Base-by-base conservation (phyloP, 1,140 invertebrate genomes). In the Drosophila truncata region DNA sequence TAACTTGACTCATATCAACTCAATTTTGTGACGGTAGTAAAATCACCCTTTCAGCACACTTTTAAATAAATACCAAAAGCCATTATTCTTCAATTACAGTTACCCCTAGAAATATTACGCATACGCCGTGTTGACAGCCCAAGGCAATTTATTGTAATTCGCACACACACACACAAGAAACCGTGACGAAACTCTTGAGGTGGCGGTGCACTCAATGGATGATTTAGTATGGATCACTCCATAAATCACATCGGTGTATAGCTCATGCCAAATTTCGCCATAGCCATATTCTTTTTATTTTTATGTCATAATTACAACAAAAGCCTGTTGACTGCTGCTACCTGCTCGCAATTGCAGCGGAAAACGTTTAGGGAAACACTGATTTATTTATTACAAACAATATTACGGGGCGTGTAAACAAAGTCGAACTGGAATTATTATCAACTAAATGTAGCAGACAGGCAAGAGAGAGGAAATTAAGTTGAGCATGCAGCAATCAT, bases 321-420 rank as follows among this genome's bases (percentile, higher is more conserved):
- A 72, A 58, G 50, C 69, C 65, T 11, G 69, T 71, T 72, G 52
- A 33, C 35, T n/a, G 25, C 20, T 3, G 66, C 65, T 39, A 59
- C 66, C 42, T 58, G 65, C 11, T n/a, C 31, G 39, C 33, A 25
- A 71, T 70, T 70, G 65, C 49, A 33, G 69, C 64, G 49, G 67
- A 59, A 69, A 71, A 57, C 65, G 67, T 80, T 83, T 83, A 71
- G 64, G 67, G 79, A 74, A 78, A 74, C 23, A 25, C 67, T 83
- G 84, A 88, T 88, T 87, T 81, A 88, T 88, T 80, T 83, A 78
- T 66, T 78, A 72, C 77, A 88, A 88, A 83, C 78, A 88, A 59
- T 73, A 84, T 81, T 81, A 73, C 44, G 25, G 37, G 33, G 58
- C 61, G 50, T 78, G 69, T 87, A 87, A 82, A 87, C 83, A 78